These are phyloP conservation scores for Drosophila conformis DNA, from an alignment of 2,888 invertebrate species.

Conservation along the genomic window DNA sequence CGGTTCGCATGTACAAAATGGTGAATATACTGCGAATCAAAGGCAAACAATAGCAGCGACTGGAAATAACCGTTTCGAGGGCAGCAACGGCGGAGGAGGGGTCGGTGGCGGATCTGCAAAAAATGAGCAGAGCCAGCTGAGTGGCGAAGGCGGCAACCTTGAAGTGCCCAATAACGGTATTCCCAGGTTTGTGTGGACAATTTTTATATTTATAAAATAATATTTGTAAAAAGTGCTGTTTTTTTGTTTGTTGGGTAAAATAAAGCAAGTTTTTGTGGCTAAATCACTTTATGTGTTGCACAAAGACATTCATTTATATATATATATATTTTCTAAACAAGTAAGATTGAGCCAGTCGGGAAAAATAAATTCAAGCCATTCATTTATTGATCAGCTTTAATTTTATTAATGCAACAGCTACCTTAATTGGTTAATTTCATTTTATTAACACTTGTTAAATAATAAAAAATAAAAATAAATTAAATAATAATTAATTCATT, in stretches of 20 bases:
- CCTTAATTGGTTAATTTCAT: neutral
- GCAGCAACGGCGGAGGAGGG: conserved; percentile 79
- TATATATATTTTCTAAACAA: neutral
- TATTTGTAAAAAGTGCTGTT: neutral
- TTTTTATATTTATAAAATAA: neutral
- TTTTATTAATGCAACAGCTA: neutral
- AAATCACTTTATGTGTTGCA: conserved; percentile 1
- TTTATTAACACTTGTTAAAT: neutral
- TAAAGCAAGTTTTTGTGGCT: neutral
- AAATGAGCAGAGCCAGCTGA: conserved; percentile 47
- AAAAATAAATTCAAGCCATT: neutral
- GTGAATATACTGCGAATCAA: conserved; percentile 76
- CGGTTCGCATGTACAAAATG: conserved; percentile 84
- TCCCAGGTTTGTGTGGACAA: conserved; percentile 76
- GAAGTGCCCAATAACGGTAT: conserved; percentile 83
- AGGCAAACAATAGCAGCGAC: conserved; percentile 52
- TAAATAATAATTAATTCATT: neutral
- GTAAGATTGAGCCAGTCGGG: neutral
- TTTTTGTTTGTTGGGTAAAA: neutral
- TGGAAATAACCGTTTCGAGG: conserved; percentile 63
- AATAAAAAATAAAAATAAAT: neutral
- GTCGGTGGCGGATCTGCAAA: conserved; percentile 43
- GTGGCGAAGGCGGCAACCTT: conserved; percentile 80
- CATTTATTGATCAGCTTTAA: neutral
- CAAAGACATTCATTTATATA: neutral